phyloP scores from a whole-genome alignment of 2,797 vertebrate genomes.

The Gobionotothen gibberifrons region DNA sequence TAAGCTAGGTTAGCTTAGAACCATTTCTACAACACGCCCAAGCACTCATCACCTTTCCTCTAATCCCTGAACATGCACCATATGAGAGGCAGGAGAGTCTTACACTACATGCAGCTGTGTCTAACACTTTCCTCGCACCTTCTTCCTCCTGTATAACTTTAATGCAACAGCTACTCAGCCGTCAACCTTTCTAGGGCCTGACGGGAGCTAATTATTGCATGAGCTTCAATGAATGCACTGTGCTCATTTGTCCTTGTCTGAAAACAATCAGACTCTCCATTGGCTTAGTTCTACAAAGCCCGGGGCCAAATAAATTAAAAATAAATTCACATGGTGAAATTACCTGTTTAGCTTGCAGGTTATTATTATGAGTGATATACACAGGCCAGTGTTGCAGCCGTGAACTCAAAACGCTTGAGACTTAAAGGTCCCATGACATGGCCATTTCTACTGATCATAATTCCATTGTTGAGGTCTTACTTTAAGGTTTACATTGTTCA shows the following conservation, averaged over 20 bases:
- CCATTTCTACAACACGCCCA: constrained; percentile 29
- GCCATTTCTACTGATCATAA: too few relatives aligned
- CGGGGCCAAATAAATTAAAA: constrained; percentile 61
- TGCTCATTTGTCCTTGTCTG: constrained; percentile 72
- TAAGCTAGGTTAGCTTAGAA: constrained; percentile 40
- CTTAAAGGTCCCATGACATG: not conserved
- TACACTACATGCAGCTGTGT: constrained; percentile 49
- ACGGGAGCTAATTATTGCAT: constrained; percentile 79
- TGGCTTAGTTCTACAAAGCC: constrained; percentile 60
- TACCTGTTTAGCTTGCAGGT: constrained; percentile 48
- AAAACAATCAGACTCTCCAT: constrained; percentile 62
- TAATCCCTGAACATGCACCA: constrained; percentile 64
- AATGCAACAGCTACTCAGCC: constrained; percentile 64
- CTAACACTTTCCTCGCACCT: constrained; percentile 35
- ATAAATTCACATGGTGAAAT: constrained; percentile 56
- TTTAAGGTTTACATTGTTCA: too few relatives aligned
- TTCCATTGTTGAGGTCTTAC: too few relatives aligned
- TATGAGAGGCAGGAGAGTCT: constrained; percentile 48
- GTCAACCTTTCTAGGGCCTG: constrained; percentile 65
- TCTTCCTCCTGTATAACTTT: constrained; percentile 47
- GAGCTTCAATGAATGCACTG: constrained; percentile 66
- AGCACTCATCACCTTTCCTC: constrained; percentile 46
- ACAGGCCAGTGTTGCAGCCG: constrained; percentile 33
- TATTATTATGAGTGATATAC: constrained; percentile 38
- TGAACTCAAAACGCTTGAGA: constrained; percentile 30